These are phyloP conservation scores for Pterostichus niger DNA, from an alignment of 2,888 invertebrate genomes.

Conservation along the genomic window DNA sequence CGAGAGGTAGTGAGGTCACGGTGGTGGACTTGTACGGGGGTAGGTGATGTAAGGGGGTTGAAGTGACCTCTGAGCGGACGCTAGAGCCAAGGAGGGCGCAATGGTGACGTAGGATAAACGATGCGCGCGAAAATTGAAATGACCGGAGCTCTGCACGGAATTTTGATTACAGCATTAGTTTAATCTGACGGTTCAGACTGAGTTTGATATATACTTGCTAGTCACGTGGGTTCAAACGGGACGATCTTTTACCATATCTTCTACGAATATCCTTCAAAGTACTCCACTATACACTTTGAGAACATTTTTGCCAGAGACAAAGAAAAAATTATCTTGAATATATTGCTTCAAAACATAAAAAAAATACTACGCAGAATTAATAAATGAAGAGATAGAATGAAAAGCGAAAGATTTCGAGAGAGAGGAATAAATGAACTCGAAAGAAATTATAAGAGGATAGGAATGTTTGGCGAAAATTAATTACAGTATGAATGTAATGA, in stretches of 20 bases:
- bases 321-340: too few species aligned
- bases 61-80: slow-evolving; percentile 31
- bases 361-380: too few species aligned
- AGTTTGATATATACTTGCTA: slow-evolving; percentile 32
- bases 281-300: too few species aligned
- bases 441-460: too few species aligned
- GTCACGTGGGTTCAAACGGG: slow-evolving; percentile 33
- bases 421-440: too few species aligned
- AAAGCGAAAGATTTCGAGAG: too few species aligned
- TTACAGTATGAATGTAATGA: too few species aligned
- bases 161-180: slow-evolving; percentile 46
- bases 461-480: too few species aligned
- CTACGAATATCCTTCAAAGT: neutral
- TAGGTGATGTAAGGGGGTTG: neutral
- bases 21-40: neutral
- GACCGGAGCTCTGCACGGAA: slow-evolving; percentile 28
- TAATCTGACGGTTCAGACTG: slow-evolving; percentile 14
- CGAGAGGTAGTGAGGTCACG: slow-evolving; percentile 33
- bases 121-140: slow-evolving; percentile 52
- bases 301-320: too few species aligned
- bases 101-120: slow-evolving; percentile 26
- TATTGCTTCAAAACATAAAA: too few species aligned
- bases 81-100: neutral
- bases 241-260: slow-evolving; percentile 10
- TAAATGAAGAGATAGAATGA: too few species aligned